A percentile compares a stretch with the other conserved stretches of the same genome.
These are phyloP conservation scores for Macroglossus sobrinus DNA, from an alignment of 2,113 vertebrate genomes.

Conservation along the genomic window DNA sequence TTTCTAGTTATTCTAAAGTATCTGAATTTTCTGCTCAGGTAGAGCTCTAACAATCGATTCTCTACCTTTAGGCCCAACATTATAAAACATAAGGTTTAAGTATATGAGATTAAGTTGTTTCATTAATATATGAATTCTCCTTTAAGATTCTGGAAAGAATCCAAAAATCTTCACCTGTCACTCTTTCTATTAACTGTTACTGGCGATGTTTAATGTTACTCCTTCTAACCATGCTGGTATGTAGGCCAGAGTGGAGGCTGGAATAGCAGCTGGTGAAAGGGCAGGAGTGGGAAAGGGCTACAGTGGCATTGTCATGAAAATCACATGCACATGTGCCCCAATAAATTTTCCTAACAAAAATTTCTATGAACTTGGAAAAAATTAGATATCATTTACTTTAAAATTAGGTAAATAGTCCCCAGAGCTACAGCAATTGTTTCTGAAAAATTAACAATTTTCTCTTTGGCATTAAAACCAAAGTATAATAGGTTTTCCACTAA, in stretches of 20 bases:
- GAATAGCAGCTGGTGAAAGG: not conserved
- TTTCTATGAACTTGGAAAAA: not conserved
- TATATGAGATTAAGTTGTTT: constrained; percentile 73
- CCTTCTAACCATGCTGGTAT: not conserved
- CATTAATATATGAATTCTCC: constrained; percentile 74
- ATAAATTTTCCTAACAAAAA: not conserved
- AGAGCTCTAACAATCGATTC: constrained; percentile 82
- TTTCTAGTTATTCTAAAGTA: constrained; percentile 88
- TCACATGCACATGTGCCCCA: not conserved
- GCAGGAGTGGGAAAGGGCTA: not conserved
- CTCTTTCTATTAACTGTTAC: constrained; percentile 60
- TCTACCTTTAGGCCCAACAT: constrained; percentile 82
- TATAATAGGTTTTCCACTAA: not conserved
- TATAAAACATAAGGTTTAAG: constrained; percentile 88
- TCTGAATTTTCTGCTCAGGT: constrained; percentile 78
- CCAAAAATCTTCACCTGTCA: constrained; percentile 77
- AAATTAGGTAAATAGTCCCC: not conserved
- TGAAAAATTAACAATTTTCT: constrained; percentile 30
- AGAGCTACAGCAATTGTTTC: not conserved
- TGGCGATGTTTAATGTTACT: constrained; percentile 77
- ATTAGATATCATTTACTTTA: not conserved
- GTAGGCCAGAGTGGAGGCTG: not conserved
- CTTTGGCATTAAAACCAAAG: not conserved
- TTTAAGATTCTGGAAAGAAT: constrained; percentile 76
- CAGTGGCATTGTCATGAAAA: not conserved